phyloP scores from a whole-genome alignment of 2,888 invertebrate genomes.

The Willowsia nigromaculata region DNA sequence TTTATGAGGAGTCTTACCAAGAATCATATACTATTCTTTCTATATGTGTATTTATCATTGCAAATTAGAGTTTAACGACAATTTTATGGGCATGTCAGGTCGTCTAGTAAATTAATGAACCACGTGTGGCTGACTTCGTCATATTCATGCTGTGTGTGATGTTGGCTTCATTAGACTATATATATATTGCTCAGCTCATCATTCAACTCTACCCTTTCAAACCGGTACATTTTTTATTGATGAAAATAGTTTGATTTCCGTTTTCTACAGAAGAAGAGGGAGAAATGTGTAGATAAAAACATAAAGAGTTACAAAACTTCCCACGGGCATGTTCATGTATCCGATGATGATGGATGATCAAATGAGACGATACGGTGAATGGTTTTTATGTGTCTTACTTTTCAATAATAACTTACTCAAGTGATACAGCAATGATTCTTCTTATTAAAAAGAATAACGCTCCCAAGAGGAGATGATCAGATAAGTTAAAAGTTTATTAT shows the following conservation, averaged over 20 bases:
- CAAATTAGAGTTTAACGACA: conserved; percentile 37
- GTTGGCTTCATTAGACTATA: too few species aligned
- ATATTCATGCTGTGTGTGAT: background rate
- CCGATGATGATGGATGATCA: background rate
- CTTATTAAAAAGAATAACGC: background rate
- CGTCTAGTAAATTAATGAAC: conserved; percentile 34
- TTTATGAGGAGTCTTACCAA: background rate
- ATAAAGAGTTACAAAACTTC: background rate
- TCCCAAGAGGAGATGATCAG: background rate
- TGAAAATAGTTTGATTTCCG: conserved; percentile 43
- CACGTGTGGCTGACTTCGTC: conserved; percentile 40
- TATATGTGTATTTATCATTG: conserved; percentile 32
- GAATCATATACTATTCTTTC: background rate
- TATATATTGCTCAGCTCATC: conserved; percentile 1
- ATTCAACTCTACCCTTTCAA: conserved; percentile 15
- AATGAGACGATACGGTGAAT: background rate
- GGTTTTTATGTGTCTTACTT: background rate
- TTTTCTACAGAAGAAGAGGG: background rate
- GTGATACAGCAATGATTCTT: background rate
- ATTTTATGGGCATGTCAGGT: conserved; percentile 18
- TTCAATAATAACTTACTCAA: background rate
- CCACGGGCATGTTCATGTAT: background rate
- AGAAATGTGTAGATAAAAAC: background rate
- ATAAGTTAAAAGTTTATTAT: conserved; percentile 32
- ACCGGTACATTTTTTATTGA: conserved; percentile 44